Evolutionary conservation across 2,797 vertebrate species (phyloP), one percentile per base, ranked within the genome.

Genomic region (Brachyalestes nurse): DNA sequence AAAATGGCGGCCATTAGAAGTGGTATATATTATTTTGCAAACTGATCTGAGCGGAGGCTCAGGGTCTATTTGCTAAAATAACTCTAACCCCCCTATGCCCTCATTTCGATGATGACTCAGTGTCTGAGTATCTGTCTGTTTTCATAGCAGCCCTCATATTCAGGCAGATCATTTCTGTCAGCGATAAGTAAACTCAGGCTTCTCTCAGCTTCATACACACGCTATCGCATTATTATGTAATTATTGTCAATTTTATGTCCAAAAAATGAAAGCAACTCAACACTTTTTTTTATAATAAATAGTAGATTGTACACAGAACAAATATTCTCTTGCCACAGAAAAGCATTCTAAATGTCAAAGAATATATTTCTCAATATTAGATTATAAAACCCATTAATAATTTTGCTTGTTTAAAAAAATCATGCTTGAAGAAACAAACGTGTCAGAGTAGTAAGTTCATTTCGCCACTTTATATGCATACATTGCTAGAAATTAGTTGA

Each of bases 11-110:
- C 6, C 40, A 71, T 65, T 64, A 45, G n/a, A 12, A 62, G 2
- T 5, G 5, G 51, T 51, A n/a, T 19, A 71, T 58, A 42, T 81
- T 76, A 76, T 64, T 64, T 45, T 65, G 53, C 16, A 10, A 72
- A 72, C 67, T 70, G 60, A 71, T 8, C 69, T 45, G 38, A 76
- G 75, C 79, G 62, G 61, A 81, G 14, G 78, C 40, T 67, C 57
- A 19, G 73, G 40, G 78, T 79, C 83, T 87, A 84, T 87, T 66
- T 77, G 76, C 38, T 82, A 87, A 77, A 88, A 85, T 73, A 77
- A 77, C 75, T 72, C 19, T 0, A 14, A 77, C 57, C 38, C 62
- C 28, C 12, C 5, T 6, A 67, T 61, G 72, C 21, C 51, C 72
- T 77, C 16, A 45, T 80, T 69, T 74, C 79, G 70, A 78, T 84